Conservation (phyloP, 2,113 vertebrate genomes). For the Micronycteris hirsuta region DNA sequence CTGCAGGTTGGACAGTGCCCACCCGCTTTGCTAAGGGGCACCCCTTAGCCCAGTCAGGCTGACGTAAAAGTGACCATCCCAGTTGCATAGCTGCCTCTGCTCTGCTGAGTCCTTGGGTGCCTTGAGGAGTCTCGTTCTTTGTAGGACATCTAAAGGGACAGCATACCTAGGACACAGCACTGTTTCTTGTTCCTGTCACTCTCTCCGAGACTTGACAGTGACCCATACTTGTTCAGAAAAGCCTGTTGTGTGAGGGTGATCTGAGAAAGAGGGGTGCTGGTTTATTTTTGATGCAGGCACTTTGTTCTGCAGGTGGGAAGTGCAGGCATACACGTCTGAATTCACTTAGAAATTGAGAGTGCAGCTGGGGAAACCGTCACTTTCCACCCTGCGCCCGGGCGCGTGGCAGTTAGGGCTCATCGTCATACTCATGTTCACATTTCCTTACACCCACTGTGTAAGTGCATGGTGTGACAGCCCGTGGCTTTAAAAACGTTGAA, state of each 20-base stretch:
- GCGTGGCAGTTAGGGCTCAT: not conserved
- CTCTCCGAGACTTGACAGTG: not conserved
- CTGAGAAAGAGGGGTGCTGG: not conserved
- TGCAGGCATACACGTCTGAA: not conserved
- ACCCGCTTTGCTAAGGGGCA: not conserved
- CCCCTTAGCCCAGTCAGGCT: not conserved
- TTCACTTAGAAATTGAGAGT: not conserved
- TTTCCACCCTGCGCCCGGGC: not conserved
- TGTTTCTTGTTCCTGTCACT: not conserved
- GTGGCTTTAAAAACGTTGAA: not conserved
- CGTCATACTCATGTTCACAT: not conserved
- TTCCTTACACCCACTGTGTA: not conserved
- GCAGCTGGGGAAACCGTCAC: not conserved
- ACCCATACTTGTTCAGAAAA: not conserved
- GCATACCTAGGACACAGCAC: not conserved
- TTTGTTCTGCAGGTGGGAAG: not conserved
- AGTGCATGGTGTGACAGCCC: too few relatives aligned
- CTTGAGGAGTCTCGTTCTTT: not conserved
- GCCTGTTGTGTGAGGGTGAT: not conserved
- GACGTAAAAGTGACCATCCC: not conserved
- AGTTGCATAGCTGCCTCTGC: not conserved
- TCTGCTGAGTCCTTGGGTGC: not conserved
- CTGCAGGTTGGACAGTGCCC: not conserved
- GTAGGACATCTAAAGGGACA: not conserved
- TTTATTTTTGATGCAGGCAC: not conserved